Conservation (phyloP, 2,888 invertebrate species). For the Lasiommata megera region DNA sequence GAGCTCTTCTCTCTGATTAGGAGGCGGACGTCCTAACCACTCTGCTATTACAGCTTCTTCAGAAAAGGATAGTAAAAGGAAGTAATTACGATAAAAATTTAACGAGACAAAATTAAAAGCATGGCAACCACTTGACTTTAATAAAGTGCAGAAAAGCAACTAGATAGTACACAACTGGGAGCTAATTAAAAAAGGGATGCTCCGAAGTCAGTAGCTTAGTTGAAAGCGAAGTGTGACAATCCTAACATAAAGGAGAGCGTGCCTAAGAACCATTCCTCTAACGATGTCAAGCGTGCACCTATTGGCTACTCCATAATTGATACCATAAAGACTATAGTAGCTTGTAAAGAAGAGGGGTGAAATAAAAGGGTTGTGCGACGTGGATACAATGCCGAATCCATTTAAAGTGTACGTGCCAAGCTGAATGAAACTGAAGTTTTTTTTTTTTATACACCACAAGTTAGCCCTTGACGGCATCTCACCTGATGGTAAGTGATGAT, state of each 20-base stretch:
- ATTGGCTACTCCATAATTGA: conserved; percentile 1
- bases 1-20: no score
- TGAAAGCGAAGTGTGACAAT: conserved; percentile 3
- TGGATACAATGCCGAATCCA: not conserved
- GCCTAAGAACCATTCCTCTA: conserved; percentile 11
- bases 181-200: conserved; percentile 6
- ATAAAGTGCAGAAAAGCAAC: conserved; percentile 3
- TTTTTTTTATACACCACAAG: no score
- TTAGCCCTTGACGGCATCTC: no score
- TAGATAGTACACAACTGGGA: not conserved
- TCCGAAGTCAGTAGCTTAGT: not conserved
- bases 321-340: not conserved
- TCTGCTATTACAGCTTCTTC: no score
- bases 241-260: conserved; percentile 13
- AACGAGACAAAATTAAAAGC: not conserved
- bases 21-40: no score
- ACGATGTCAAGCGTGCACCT: conserved; percentile 7
- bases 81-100: no score
- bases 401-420: not conserved
- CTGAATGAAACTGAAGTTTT: no score
- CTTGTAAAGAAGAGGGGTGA: not conserved
- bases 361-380: not conserved
- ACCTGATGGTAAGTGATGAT: no score
- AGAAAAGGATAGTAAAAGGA: no score
- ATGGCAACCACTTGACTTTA: not conserved